These are phyloP conservation scores for Morbakka virulenta DNA, from an alignment of 30 jellyfish, hydroid and myxozoan genomes.

Conservation along the genomic window DNA sequence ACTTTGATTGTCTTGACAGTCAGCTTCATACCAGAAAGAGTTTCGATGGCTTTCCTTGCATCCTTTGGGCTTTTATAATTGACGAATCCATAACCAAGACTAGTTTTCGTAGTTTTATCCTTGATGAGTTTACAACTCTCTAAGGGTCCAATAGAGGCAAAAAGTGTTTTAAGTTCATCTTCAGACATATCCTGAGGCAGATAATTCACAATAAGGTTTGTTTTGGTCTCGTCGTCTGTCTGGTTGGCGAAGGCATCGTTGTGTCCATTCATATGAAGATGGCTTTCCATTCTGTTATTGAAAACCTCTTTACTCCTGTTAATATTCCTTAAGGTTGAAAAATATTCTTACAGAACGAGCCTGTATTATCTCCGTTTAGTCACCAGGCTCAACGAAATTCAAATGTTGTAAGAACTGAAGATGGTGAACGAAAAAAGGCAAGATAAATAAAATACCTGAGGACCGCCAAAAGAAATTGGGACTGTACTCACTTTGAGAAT, in stretches of 20 bases:
- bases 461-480: conserved; percentile 59
- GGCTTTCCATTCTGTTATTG: conserved; percentile 44
- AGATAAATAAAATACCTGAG: conserved; percentile 71
- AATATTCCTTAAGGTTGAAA: conserved; percentile 35
- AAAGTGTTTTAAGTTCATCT: conserved; percentile 86
- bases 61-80: conserved; percentile 79
- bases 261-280: conserved; percentile 67
- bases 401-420: background rate
- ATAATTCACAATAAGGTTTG: conserved; percentile 95
- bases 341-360: conserved; percentile 59
- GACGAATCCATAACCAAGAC: conserved; percentile 99
- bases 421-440: background rate
- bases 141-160: conserved; percentile 92
- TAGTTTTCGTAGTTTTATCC: conserved; percentile 85
- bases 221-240: conserved; percentile 73
- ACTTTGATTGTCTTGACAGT: conserved; percentile 93
- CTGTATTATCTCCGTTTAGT: conserved; percentile 26
- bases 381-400: background rate
- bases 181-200: conserved; percentile 99
- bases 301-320: background rate
- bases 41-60: conserved; percentile 94
- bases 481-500: conserved; percentile 81
- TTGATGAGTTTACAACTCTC: conserved; percentile 98
- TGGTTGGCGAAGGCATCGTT: conserved; percentile 43
- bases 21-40: conserved; percentile 96